Evolutionary conservation across 1,140 invertebrate genomes (phyloP), one percentile per base, ranked within the genome.

Genomic region (Eufriesea mexicana): DNA sequence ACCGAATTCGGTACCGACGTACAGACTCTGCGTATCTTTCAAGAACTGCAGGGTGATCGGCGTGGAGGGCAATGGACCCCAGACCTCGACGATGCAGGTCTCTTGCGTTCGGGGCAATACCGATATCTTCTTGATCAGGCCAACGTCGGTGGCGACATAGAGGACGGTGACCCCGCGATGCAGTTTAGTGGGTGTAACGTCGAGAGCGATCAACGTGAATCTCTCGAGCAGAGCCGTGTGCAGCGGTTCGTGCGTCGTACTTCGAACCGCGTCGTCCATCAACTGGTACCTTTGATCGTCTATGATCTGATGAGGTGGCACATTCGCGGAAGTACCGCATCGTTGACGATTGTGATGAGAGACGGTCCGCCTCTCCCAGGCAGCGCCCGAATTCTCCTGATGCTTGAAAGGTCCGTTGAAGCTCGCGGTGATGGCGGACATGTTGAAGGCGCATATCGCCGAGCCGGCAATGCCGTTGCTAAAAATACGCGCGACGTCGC

Each of bases 401-500:
- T 97, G 96, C 89, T 98, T 98, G 93, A 98, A 99, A 1, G 97
- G 96, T 0, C 98, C 98, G 64, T 96, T 95, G 92, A 99, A 99
- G 0, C 98, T 96, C 10, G 96, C 94, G 64, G 97, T 95, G 18
- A 99, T 97, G 0, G 98, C 95, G 0, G 96, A 96, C 93, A 99
- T 96, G 90, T 97, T 98, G 94, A 98, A 99, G 0, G 97, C 96
- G 93, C 99, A 99, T 0, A 99, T 96, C 0, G 99, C 98, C 16
- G 98, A 99, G 12, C 98, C 98, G 20, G 96, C 96, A 83, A 99
- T 98, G 85, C 97, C 97, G 90, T 99, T 99, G 25, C 97, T 98
- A 93, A 91, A 71, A 83, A 83, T 79, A 76, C 16, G 71, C 77
- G n/a, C 9, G 10, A n/a, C 23, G 51, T 28, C 57, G 54, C 47